A percentile compares a stretch with the other conserved stretches of the same genome.
These are phyloP conservation scores for Sebastes iracundus DNA, from an alignment of 2,797 vertebrate species.

Conservation along the genomic window DNA sequence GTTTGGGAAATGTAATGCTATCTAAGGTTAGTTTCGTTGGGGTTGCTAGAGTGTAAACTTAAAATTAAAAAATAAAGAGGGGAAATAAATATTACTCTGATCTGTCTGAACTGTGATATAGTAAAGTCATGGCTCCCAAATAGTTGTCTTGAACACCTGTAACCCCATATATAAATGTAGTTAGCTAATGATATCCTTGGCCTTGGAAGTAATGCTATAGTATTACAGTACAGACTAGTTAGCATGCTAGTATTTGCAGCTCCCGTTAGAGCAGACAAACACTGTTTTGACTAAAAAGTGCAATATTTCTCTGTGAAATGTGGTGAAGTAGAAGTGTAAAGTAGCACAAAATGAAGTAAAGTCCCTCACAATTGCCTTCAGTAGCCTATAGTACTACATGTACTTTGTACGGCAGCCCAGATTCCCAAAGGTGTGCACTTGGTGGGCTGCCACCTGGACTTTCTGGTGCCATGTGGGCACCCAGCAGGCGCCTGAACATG, in stretches of 20 bases:
- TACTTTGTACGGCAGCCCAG: not conserved
- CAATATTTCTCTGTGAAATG: not conserved
- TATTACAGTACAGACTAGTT: not conserved
- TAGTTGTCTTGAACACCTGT: not conserved
- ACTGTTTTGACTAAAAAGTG: not conserved
- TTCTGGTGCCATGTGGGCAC: conserved; percentile 9
- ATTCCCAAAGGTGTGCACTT: conserved; percentile 25
- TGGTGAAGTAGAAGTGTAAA: not conserved
- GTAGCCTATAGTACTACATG: not conserved
- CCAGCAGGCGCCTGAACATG: conserved; percentile 15
- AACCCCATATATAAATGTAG: not conserved
- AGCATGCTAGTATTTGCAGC: not conserved
- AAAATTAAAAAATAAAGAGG: not conserved
- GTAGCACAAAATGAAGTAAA: not conserved
- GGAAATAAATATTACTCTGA: not conserved
- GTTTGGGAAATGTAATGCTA: not conserved
- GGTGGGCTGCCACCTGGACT: conserved; percentile 9
- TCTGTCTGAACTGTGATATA: not conserved
- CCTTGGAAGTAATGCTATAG: not conserved
- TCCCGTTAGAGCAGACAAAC: not conserved
- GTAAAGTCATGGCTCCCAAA: not conserved
- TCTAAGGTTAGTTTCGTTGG: not conserved
- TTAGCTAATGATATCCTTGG: not conserved
- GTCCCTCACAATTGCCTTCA: not conserved
- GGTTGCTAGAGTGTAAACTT: not conserved